Base-by-base conservation (phyloP, 2,797 vertebrate species). In the Gymnocypris eckloni region DNA sequence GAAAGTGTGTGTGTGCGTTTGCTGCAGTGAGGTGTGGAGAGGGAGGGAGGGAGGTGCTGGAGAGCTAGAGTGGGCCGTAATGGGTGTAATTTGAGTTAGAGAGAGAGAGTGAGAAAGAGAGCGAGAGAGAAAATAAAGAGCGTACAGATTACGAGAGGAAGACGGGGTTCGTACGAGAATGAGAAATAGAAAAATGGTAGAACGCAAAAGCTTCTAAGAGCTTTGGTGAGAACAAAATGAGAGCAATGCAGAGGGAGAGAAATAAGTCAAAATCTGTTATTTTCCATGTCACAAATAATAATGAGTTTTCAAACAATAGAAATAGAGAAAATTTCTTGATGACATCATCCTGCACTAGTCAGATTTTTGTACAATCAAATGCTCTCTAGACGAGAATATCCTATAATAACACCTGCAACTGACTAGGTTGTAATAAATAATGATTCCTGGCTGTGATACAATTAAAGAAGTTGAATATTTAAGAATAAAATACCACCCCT, bases 61-160 rank as follows among this genome's bases (percentile, higher is more conserved):
- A 50, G 79, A 89, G 89, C 90, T 90, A 86, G 88, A 90, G 90
- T 92, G 90, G 80, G 88, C 86, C 87, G 75, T 84, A 84, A 84
- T 84, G 75, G 83, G 83, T 84, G 83, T 79, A 84, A 84, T 84
- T 84, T 84, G 83, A 84, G 83, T 43, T 70, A 73, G 54, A 75
- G 72, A 50, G 69, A 82, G 76, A 69, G 69, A 52, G 67, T 1
- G 76, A 48, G 81, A 45, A 33, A 70, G 66, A 84, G 52, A 83
- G 83, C 77, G 84, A 86, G 81, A 75, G 66, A 75, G 50, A 64
- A 71, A 73, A 85, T 85, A 75, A 72, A 88, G 70, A 83, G 71
- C 15, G 59, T n/a, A 87, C 72, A 54, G 56, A 69, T 79, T 79
- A 84, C 41, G 45, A 81, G 77, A 83, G 82, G 76, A 59, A 81